These are phyloP conservation scores for Riparia riparia DNA, from an alignment of 2,113 vertebrate genomes.

Conservation along the genomic window DNA sequence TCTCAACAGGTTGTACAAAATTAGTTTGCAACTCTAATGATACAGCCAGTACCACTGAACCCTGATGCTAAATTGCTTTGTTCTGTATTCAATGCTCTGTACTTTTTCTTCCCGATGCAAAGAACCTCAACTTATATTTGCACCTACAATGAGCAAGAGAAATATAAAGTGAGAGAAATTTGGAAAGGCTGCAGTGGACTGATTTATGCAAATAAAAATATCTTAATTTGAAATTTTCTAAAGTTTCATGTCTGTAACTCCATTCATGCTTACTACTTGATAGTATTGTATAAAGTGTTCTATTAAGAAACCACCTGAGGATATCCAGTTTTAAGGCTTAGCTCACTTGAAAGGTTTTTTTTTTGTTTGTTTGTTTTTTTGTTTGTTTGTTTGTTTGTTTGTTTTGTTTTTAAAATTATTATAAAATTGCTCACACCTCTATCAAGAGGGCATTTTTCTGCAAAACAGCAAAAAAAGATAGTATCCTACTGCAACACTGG, in stretches of 20 bases:
- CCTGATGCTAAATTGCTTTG: not conserved
- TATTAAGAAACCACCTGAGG: not conserved
- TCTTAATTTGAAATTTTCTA: not conserved
- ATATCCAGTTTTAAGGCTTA: rapidly evolving
- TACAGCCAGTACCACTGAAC: not conserved
- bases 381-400: too few relatives aligned
- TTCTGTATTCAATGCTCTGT: not conserved
- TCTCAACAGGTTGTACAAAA: not conserved
- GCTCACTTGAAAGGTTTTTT: not conserved
- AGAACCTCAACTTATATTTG: not conserved
- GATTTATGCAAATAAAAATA: not conserved
- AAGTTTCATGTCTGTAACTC: not conserved
- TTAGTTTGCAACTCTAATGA: not conserved
- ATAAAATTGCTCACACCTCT: not conserved
- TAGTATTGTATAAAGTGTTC: not conserved
- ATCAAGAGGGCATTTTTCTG: not conserved
- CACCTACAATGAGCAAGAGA: not conserved
- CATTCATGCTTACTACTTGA: rapidly evolving
- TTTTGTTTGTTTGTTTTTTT: too few relatives aligned
- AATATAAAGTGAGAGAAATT: not conserved
- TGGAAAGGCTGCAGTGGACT: not conserved
- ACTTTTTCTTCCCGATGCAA: not conserved
- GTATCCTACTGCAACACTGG: not conserved
- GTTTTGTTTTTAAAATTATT: not conserved
- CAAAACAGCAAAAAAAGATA: not conserved